Conservation (phyloP, 2,888 invertebrate genomes). For the Loripinus fragilis region DNA sequence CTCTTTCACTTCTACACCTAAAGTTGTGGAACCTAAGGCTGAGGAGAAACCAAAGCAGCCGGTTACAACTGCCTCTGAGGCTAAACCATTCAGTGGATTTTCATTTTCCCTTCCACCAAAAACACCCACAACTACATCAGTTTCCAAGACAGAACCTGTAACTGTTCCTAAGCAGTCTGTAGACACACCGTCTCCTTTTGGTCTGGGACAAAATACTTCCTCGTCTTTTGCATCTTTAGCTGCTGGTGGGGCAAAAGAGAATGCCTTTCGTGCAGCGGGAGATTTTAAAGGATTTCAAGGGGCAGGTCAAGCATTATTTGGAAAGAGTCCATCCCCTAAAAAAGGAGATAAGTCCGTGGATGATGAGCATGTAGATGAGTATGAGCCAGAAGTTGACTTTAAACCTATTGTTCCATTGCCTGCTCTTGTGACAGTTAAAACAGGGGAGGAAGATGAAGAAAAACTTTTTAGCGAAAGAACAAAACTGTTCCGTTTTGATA, state of each 20-base stretch:
- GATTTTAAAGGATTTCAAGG: constrained; percentile 48
- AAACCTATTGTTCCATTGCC: constrained; percentile 94
- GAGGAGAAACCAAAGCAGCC: constrained; percentile 56
- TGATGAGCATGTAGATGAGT: constrained; percentile 85
- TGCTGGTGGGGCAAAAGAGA: constrained; percentile 27
- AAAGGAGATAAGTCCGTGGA: constrained; percentile 55
- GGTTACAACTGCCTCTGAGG: constrained; percentile 78
- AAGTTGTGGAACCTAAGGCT: constrained; percentile 83
- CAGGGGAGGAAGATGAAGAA: constrained; percentile 95
- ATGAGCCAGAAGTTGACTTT: constrained; percentile 85
- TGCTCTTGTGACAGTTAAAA: constrained; percentile 89
- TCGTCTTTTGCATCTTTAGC: constrained; percentile 53
- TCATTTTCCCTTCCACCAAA: constrained; percentile 57
- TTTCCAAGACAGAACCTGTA: constrained; percentile 13
- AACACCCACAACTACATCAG: constrained; percentile 11
- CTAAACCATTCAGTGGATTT: constrained; percentile 78
- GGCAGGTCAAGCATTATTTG: constrained; percentile 43
- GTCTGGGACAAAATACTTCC: constrained; percentile 43
- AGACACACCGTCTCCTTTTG: constrained; percentile 24
- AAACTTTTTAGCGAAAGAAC: constrained; percentile 91
- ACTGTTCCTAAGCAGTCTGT: constrained; percentile 26
- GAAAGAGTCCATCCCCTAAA: constrained; percentile 50
- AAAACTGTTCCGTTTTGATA: constrained; percentile 91
- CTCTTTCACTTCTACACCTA: constrained; percentile 88
- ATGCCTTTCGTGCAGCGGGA: constrained; percentile 37